Evolutionary conservation across 2,888 invertebrate genomes (phyloP).

Genomic region (Octonoba sinensis): DNA sequence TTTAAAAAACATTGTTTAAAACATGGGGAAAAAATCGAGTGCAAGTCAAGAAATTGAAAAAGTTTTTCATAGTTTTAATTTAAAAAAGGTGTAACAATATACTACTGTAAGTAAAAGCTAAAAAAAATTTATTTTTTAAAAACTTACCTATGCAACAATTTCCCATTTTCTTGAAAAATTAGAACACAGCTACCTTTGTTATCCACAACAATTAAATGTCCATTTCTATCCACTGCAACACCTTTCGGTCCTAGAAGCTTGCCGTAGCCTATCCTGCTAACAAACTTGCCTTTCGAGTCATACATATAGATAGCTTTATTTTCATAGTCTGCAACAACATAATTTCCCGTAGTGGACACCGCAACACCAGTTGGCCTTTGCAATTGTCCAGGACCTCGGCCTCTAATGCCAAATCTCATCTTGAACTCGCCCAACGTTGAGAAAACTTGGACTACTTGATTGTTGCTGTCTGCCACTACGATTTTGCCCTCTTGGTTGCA

Average conservation of each 20-base stretch:
- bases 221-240: slow-evolving; percentile 72
- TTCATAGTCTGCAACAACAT: slow-evolving; percentile 75
- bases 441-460: slow-evolving; percentile 72
- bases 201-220: slow-evolving; percentile 74
- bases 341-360: slow-evolving; percentile 72
- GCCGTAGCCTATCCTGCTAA: slow-evolving; percentile 73
- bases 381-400: slow-evolving; percentile 73
- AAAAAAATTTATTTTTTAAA: background rate
- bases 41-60: too few species aligned
- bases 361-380: slow-evolving; percentile 75
- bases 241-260: slow-evolving; percentile 75
- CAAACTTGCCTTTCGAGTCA: slow-evolving; percentile 73
- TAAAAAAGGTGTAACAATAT: too few species aligned
- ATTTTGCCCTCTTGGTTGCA: slow-evolving; percentile 70
- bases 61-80: too few species aligned
- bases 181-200: slow-evolving; percentile 74
- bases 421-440: slow-evolving; percentile 72
- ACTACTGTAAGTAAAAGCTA: too few species aligned
- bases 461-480: slow-evolving; percentile 74
- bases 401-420: slow-evolving; percentile 72
- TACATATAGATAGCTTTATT: slow-evolving; percentile 74
- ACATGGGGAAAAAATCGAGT: too few species aligned
- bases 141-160: slow-evolving; percentile 71
- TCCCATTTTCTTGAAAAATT: slow-evolving; percentile 73
- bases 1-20: too few species aligned